Evolutionary conservation across 1,140 invertebrate genomes (phyloP), one percentile per base, ranked within the genome.

Genomic region (Drosophila mayri): DNA sequence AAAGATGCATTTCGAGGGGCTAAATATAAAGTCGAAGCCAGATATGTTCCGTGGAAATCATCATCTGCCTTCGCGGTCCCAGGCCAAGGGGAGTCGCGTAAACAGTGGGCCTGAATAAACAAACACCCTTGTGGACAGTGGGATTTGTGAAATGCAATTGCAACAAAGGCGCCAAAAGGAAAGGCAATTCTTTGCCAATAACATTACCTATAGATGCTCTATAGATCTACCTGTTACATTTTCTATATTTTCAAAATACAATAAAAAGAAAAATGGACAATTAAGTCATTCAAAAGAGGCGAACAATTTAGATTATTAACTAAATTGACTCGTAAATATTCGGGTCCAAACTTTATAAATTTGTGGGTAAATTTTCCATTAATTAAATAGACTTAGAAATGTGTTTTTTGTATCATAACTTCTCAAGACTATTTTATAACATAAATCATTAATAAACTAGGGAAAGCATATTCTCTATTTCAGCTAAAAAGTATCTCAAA

Each of bases 31-130:
- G 18, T 41, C 41, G 58, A 78, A 76, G 46, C 41, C 72, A 73
- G 58, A 68, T 65, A 76, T 50, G 47, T 82, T 86, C 62, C 74
- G 79, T 79, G 76, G 47, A 85, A 81, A 86, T 75, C 30, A 86
- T 75, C 30, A 59, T 63, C 59, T 35, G 70, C 55, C 44, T 32
- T 20, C 50, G 59, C 52, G 44, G 22, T 22, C 58, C 35, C 49
- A 50, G 46, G 46, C 58, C 20, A 25, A 49, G 60, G 49, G 46
- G 71, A 41, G 63, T 28, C 67, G 38, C 32, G 46, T 77, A 66
- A 60, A 75, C 73, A 81, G 79, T 75, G 78, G 74, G 74, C 67
- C 67, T 70, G 58, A 74, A 78, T 77, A 67, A 75, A 66, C 47
- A 65, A 79, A 70, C 46, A 63, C 38, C 72, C 57, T 25, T 22